Evolutionary conservation across 2,888 invertebrate genomes (phyloP).

Genomic region (Pachymerium ferrugineum): DNA sequence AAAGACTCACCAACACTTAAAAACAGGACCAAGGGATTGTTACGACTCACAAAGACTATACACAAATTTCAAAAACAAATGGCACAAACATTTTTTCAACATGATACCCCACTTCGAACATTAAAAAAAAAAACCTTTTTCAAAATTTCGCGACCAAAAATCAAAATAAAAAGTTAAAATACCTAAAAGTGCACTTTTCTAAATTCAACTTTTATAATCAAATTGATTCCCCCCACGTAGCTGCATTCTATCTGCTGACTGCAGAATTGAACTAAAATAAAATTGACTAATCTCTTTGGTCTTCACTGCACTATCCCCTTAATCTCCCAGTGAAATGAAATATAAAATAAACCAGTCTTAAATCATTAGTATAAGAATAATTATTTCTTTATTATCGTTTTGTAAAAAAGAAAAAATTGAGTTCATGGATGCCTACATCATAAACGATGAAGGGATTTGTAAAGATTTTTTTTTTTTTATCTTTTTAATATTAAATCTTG

Average conservation of each 20-base stretch:
- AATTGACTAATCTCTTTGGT: not conserved
- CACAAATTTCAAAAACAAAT: constrained; percentile 1
- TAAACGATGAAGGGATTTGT: constrained; percentile 11
- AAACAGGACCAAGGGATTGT: constrained; percentile 24
- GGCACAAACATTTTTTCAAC: constrained; percentile 11
- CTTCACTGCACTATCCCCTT: constrained; percentile 13
- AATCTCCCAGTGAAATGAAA: constrained; percentile 5
- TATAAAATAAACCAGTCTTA: constrained; percentile 20
- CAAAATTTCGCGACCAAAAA: no score
- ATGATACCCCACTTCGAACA: not conserved
- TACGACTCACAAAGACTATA: constrained; percentile 26
- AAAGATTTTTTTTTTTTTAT: not conserved
- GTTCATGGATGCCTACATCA: not conserved
- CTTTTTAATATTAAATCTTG: not conserved
- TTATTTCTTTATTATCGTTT: constrained; percentile 5
- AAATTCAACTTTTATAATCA: no score
- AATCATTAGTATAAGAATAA: not conserved
- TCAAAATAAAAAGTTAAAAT: no score
- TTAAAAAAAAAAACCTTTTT: not conserved
- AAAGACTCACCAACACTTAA: constrained; percentile 27
- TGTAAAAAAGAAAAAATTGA: not conserved
- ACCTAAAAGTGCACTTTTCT: no score
- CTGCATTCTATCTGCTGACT: constrained; percentile 26
- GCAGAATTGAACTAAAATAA: not conserved
- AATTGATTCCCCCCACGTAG: not conserved